Percentiles rank a stretch among this genome's conserved stretches.
Conservation (phyloP, 2,113 vertebrate species). For the Sebastes schlegelii region DNA sequence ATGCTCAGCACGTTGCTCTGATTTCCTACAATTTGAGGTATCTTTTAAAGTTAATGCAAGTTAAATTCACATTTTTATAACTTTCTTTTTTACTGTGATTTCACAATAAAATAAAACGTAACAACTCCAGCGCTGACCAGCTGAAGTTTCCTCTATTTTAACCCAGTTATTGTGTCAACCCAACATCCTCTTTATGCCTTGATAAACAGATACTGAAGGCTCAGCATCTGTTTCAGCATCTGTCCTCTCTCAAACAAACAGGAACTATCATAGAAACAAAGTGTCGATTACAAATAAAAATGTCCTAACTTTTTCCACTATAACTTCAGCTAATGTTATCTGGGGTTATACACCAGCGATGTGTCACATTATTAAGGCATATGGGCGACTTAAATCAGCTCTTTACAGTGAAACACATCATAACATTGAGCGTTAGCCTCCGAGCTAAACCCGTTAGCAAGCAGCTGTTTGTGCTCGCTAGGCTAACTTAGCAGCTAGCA, state of each 20-base stretch:
- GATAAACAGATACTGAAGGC: neutral
- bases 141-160: neutral
- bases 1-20: no score
- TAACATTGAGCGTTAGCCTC: neutral
- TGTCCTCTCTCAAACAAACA: neutral
- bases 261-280: slow-evolving; percentile 1
- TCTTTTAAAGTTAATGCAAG: no score
- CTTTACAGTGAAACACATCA: neutral
- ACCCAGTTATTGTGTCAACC: neutral
- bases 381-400: neutral
- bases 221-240: neutral
- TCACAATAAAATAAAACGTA: no score
- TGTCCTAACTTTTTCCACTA: slow-evolving; percentile 2
- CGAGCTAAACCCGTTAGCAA: slow-evolving; percentile 29
- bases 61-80: no score
- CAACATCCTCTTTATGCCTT: neutral
- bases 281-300: neutral
- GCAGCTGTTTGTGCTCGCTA: slow-evolving; percentile 26
- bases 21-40: no score
- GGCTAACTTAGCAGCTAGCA: slow-evolving; percentile 50
- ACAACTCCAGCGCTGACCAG: no score
- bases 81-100: no score
- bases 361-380: neutral
- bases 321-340: neutral
- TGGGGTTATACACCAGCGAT: accelerated